Percentiles rank a stretch among this genome's conserved stretches.
phyloP scores from a whole-genome alignment of 2,888 invertebrate species.

The Anthrax anthrax region DNA sequence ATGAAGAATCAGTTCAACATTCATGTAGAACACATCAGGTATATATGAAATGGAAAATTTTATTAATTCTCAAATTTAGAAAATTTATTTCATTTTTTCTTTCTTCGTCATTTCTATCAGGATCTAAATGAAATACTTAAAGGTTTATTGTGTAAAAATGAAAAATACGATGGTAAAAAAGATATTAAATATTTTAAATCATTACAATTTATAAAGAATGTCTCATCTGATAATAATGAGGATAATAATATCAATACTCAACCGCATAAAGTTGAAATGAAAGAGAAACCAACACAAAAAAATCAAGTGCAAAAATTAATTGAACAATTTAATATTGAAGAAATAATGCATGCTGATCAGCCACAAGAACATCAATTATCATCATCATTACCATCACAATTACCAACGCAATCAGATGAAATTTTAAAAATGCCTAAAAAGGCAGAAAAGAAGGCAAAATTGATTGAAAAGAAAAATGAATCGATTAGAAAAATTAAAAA shows the following conservation, averaged over 20 bases:
- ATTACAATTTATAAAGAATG: constrained; percentile 29
- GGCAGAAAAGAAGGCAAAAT: constrained; percentile 25
- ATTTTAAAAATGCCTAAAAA: constrained; percentile 10
- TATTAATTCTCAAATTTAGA: neutral
- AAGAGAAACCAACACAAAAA: constrained; percentile 17
- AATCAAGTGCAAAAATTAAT: constrained; percentile 23
- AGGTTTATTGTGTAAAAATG: constrained; percentile 10
- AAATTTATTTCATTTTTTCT: constrained; percentile 3
- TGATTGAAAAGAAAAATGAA: constrained; percentile 20
- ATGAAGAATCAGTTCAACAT: constrained; percentile 51
- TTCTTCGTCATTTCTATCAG: neutral
- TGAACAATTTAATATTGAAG: constrained; percentile 27
- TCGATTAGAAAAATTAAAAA: constrained; percentile 10
- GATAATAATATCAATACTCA: constrained; percentile 30
- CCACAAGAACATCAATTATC: no score
- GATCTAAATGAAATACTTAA: constrained; percentile 9
- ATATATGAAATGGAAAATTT: no score
- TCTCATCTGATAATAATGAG: constrained; percentile 30
- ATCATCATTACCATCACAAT: constrained; percentile 9
- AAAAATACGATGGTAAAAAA: neutral
- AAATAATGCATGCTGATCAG: constrained; percentile 30
- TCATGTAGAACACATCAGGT: constrained; percentile 64
- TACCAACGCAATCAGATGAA: neutral
- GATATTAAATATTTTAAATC: constrained; percentile 27
- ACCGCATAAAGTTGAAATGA: constrained; percentile 14